Conservation (phyloP, 2,888 invertebrate species). For the Tholera decimalis region DNA sequence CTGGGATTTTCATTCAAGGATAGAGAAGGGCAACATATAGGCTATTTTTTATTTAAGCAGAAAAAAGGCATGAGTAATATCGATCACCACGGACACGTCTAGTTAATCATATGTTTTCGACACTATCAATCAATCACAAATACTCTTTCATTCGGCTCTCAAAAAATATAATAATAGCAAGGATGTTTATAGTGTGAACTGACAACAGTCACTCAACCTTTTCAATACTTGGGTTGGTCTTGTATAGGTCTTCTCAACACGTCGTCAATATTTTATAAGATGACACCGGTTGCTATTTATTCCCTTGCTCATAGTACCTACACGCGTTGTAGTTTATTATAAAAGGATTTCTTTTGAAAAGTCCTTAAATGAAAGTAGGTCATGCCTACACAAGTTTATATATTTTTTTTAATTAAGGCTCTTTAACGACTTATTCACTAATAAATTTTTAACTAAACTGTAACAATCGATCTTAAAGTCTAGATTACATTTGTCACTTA, state of each 20-base stretch:
- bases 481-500: too few relatives aligned
- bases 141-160: slow-evolving; percentile 10
- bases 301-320: slow-evolving; percentile 5
- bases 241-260: slow-evolving; percentile 1
- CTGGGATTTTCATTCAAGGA: too few relatives aligned
- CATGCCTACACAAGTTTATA: too few relatives aligned
- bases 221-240: slow-evolving; percentile 13
- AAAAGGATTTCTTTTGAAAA: slow-evolving; percentile 24
- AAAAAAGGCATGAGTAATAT: too few relatives aligned
- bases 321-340: slow-evolving; percentile 22
- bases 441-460: too few relatives aligned
- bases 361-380: not conserved
- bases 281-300: slow-evolving; percentile 31
- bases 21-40: too few relatives aligned
- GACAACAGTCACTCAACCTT: slow-evolving; percentile 25
- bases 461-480: too few relatives aligned
- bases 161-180: slow-evolving; percentile 6
- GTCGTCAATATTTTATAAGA: slow-evolving; percentile 43
- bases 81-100: too few relatives aligned
- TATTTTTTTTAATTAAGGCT: too few relatives aligned
- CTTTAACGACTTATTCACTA: too few relatives aligned
- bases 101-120: too few relatives aligned
- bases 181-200: slow-evolving; percentile 15
- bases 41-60: too few relatives aligned
- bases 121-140: not conserved